phyloP scores from a whole-genome alignment of 2,113 vertebrate species.

The Sorex araneus region DNA sequence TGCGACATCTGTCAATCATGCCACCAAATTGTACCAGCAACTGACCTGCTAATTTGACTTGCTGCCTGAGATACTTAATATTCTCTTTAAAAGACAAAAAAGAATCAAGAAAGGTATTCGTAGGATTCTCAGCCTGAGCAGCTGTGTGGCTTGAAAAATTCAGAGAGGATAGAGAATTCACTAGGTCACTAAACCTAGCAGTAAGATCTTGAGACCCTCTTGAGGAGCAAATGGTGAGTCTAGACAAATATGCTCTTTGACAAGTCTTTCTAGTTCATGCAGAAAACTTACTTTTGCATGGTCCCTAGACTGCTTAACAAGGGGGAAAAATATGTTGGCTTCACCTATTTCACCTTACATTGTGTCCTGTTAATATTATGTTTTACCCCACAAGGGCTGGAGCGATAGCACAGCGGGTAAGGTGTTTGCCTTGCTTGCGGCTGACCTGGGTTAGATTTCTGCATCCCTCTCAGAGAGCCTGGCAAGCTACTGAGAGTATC shows the following conservation, averaged over 20 bases:
- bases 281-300: neutral
- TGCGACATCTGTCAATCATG: neutral
- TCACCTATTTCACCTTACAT: neutral
- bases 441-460: too few species aligned
- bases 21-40: neutral
- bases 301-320: neutral
- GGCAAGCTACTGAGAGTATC: too few species aligned
- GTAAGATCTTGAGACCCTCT: neutral
- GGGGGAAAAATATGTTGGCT: neutral
- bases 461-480: too few species aligned
- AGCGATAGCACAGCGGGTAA: too few species aligned
- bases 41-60: neutral
- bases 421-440: too few species aligned
- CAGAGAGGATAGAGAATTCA: neutral
- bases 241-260: neutral
- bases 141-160: neutral
- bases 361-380: too few species aligned
- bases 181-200: neutral
- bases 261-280: neutral
- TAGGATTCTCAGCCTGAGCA: neutral
- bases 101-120: too few species aligned
- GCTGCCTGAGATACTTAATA: neutral
- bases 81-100: neutral
- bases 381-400: too few species aligned
- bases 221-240: neutral